Percentiles rank a stretch among this genome's conserved stretches.
These are phyloP conservation scores for Rotaria socialis DNA, from an alignment of 2,888 invertebrate genomes.

Conservation along the genomic window DNA sequence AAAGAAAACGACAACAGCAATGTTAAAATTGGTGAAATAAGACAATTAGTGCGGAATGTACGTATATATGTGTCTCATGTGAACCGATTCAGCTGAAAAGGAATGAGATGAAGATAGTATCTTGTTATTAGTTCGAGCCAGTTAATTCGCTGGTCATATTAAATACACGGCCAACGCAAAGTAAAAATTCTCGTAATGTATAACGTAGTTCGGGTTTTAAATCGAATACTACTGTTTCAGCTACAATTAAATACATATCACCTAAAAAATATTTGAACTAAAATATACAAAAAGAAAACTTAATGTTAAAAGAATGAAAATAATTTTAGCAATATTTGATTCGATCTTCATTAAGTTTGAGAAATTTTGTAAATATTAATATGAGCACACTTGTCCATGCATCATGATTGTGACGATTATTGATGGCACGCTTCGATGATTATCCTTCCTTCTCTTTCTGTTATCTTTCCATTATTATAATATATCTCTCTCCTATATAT, in stretches of 20 bases:
- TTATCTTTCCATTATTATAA: too few relatives aligned
- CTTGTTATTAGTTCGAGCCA: not conserved
- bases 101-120: not conserved
- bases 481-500: too few relatives aligned
- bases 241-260: slow-evolving; percentile 80
- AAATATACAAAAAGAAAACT: slow-evolving; percentile 52
- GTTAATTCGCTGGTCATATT: not conserved
- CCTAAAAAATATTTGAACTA: slow-evolving; percentile 88
- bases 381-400: slow-evolving; percentile 87
- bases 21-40: not conserved
- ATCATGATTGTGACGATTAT: too few relatives aligned
- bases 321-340: slow-evolving; percentile 64
- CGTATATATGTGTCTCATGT: not conserved
- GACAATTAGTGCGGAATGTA: not conserved
- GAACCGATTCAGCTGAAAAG: not conserved
- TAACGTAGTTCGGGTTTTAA: slow-evolving; percentile 85
- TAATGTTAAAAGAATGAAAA: not conserved
- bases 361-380: slow-evolving; percentile 70
- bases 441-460: too few relatives aligned
- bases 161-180: slow-evolving; percentile 71
- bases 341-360: slow-evolving; percentile 82
- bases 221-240: slow-evolving; percentile 89
- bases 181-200: slow-evolving; percentile 80
- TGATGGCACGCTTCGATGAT: too few relatives aligned
- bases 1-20: not conserved